Conservation (phyloP, 1,140 invertebrate genomes). For the Ectropis grisescens region DNA sequence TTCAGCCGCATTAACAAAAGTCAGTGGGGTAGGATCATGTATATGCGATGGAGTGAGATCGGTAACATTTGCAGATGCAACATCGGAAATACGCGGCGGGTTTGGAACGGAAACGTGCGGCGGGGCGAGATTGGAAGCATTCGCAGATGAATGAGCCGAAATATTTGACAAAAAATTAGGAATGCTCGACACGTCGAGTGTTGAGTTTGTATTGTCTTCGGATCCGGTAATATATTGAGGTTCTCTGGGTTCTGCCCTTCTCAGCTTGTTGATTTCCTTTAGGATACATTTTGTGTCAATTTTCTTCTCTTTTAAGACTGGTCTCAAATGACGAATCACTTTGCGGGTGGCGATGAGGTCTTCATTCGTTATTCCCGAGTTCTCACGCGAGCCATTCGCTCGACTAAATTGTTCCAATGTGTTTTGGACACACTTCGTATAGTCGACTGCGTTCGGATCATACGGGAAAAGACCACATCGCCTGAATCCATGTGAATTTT, state of each 20-base stretch:
- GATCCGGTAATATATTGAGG: neutral
- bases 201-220: neutral
- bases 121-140: too few species aligned
- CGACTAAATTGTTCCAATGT: neutral
- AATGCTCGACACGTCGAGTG: too few species aligned
- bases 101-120: too few species aligned
- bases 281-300: neutral
- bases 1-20: too few species aligned
- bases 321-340: neutral
- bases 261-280: neutral
- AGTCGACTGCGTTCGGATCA: constrained; percentile 4
- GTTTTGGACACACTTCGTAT: constrained; percentile 8
- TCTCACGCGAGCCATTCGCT: too few species aligned
- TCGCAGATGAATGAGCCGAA: too few species aligned
- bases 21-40: too few species aligned
- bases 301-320: neutral
- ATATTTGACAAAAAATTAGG: too few species aligned
- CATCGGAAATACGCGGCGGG: too few species aligned
- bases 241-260: neutral
- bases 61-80: too few species aligned
- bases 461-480: constrained; percentile 2
- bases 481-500: neutral
- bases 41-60: too few species aligned
- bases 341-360: neutral
- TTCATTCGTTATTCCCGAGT: neutral